These are phyloP conservation scores for Ceuthmochares aereus DNA, from an alignment of 2,113 vertebrate genomes.

Conservation along the genomic window DNA sequence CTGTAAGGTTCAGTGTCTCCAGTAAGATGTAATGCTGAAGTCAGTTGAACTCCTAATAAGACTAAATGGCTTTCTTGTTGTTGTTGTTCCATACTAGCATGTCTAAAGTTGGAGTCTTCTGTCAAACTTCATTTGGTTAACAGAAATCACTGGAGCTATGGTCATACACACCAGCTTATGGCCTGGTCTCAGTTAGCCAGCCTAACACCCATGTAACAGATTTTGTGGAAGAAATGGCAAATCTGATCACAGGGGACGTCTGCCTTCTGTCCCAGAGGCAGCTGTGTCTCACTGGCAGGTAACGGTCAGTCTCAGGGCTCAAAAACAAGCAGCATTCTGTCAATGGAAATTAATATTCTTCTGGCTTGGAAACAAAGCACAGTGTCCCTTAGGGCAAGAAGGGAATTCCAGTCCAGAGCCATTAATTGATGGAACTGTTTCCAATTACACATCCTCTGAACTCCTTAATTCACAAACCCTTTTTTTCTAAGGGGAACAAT, in stretches of 20 bases:
- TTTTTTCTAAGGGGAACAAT: background rate
- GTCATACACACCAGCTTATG: background rate
- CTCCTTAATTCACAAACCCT: background rate
- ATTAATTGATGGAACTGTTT: conserved; percentile 26
- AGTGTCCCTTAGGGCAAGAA: background rate
- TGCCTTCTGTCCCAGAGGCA: background rate
- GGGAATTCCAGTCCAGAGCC: background rate
- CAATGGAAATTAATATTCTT: conserved; percentile 7
- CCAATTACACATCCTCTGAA: conserved; percentile 13
- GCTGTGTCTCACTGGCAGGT: background rate
- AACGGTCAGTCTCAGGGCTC: background rate
- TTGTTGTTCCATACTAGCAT: background rate
- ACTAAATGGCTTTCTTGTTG: background rate
- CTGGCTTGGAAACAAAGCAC: background rate
- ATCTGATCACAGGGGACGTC: background rate
- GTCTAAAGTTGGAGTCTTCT: background rate
- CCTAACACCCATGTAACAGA: background rate
- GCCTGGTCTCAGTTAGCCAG: background rate
- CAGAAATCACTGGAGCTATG: background rate
- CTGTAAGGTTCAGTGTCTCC: background rate
- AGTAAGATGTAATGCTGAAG: background rate
- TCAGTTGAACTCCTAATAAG: background rate
- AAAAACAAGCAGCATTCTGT: background rate
- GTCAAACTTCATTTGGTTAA: background rate
- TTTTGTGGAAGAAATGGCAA: background rate